These are phyloP conservation scores for Drosophila macrothrix DNA, from an alignment of 2,888 invertebrate species.

Conservation along the genomic window DNA sequence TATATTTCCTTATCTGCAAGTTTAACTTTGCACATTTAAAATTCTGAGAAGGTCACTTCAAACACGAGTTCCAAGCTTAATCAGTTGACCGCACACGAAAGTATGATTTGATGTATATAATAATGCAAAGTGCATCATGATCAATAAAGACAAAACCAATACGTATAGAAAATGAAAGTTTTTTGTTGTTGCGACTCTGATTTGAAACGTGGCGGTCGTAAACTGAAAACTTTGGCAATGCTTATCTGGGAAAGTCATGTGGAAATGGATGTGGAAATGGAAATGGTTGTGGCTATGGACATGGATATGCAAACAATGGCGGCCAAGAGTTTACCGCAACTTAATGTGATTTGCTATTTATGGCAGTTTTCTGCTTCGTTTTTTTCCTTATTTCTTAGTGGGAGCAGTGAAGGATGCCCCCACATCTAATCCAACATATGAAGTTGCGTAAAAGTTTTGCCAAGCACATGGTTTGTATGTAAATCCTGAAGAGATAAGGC, in stretches of 20 bases:
- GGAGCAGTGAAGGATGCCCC: slow-evolving; percentile 42
- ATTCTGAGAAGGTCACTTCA: not conserved
- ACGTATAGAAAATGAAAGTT: slow-evolving; percentile 36
- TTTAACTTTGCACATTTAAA: not conserved
- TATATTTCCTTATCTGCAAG: not conserved
- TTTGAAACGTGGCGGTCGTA: slow-evolving; percentile 69
- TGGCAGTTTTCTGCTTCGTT: slow-evolving; percentile 39
- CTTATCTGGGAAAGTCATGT: slow-evolving; percentile 62
- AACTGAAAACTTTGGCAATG: slow-evolving; percentile 72
- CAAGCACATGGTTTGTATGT: slow-evolving; percentile 69
- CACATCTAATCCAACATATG: slow-evolving; percentile 72
- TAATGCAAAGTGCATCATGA: slow-evolving; percentile 21
- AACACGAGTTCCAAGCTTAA: slow-evolving; percentile 6
- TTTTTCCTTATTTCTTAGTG: not conserved
- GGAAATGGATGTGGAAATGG: slow-evolving; percentile 42
- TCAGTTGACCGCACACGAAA: slow-evolving; percentile 25
- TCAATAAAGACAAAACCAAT: slow-evolving; percentile 8
- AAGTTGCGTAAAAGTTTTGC: slow-evolving; percentile 78
- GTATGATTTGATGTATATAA: slow-evolving; percentile 25
- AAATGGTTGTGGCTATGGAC: slow-evolving; percentile 23
- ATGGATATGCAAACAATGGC: slow-evolving; percentile 63
- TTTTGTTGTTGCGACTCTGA: slow-evolving; percentile 16
- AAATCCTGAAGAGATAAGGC: slow-evolving; percentile 84
- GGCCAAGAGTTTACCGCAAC: slow-evolving; percentile 66
- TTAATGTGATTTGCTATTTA: slow-evolving; percentile 82